Evolutionary conservation across 2,888 invertebrate species (phyloP), one percentile per base, ranked within the genome.

Genomic region (Eledone cirrhosa): DNA sequence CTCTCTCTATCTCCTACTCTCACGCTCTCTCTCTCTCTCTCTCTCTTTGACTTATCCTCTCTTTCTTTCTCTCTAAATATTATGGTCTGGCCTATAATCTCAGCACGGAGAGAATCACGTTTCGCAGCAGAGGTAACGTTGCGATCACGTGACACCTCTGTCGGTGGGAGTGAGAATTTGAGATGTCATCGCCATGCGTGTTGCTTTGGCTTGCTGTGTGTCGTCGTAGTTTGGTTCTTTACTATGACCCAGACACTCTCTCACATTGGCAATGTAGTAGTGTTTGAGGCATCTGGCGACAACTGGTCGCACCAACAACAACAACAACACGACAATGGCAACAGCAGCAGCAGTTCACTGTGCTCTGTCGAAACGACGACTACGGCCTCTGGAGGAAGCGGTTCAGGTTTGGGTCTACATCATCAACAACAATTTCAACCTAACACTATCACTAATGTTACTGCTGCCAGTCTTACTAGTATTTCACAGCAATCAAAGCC

Each of bases 161-260:
- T 41, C 72, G 4, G 33, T n/a, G n/a, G 14, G 7, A n/a, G 31
- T 72, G 33, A 72, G n/a, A 24, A 33, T 72, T 72, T 31, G 72
- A 72, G 72, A 72, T 72, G 72, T 72, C 72, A 72, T 11, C 33
- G 72, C 72, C 72, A 72, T 72, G 72, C 33, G 72, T 72, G 72
- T 72, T 72, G 72, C 41, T 33, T 31, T n/a, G n/a, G 31, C 72
- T 72, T 72, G 72, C 22, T 72, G 72, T 72, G 33, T 67, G 29
- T 72, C 33, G 33, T 72, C 72, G 72, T 72, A 33, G 72, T 33
- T 41, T 33, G 72, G n/a, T 33, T 3, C n/a, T 33, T n/a, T 72
- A 72, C 72, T 72, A 72, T 72, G 72, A 72, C 72, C 72, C 72
- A 72, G 72, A 41, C 72, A 41, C 72, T 72, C n/a, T 41, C 72